Percentiles rank a stretch among this genome's conserved stretches.
Conservation (phyloP, 2,888 invertebrate species). For the Meta bourneti region DNA sequence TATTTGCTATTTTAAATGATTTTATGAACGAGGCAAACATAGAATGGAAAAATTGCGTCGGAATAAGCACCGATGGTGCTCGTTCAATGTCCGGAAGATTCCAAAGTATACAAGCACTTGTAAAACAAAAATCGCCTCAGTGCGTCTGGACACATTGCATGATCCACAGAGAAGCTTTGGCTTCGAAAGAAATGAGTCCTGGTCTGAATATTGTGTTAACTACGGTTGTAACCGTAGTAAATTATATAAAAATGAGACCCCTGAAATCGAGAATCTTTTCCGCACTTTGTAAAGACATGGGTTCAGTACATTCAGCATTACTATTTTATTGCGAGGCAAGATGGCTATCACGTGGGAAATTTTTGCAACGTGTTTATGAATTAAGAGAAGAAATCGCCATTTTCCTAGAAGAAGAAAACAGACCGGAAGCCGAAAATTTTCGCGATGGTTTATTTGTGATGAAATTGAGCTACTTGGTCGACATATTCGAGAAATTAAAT, state of each 20-base stretch:
- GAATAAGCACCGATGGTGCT: conserved; percentile 49
- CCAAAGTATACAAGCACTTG: no score
- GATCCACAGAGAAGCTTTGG: no score
- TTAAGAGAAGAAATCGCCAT: no score
- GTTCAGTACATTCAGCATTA: conserved; percentile 43
- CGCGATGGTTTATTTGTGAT: conserved; percentile 55
- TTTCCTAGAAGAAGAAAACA: no score
- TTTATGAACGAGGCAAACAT: no score
- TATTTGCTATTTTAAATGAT: no score
- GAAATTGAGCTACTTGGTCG: conserved; percentile 47
- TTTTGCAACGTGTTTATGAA: no score
- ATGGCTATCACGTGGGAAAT: neutral
- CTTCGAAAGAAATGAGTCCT: no score
- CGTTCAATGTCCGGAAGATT: no score
- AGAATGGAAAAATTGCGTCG: conserved; percentile 9
- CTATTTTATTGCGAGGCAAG: conserved; percentile 52
- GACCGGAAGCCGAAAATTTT: neutral
- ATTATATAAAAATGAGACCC: conserved; percentile 23
- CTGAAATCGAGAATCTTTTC: neutral
- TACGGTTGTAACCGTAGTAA: neutral
- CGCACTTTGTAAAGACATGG: conserved; percentile 41
- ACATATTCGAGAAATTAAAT: conserved; percentile 62
- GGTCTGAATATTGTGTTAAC: no score
- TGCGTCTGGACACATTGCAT: no score
- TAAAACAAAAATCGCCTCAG: no score